Evolutionary conservation across 2,888 invertebrate genomes (phyloP), one percentile per base, ranked within the genome.

Genomic region (Heliconius aoede): DNA sequence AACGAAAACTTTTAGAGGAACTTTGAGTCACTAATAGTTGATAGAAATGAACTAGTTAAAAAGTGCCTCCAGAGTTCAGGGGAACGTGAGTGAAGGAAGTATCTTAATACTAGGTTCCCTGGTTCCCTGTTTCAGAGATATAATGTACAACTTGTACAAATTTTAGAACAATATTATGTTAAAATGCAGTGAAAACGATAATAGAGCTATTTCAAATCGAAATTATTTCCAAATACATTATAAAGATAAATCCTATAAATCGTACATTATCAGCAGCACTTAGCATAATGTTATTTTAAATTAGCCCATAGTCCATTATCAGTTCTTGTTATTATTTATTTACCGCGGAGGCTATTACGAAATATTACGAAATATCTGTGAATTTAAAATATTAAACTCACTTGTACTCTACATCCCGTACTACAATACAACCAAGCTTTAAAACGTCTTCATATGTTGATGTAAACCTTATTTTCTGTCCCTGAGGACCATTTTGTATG

Each of bases 321-420:
- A 46, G 24, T 32, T 26, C 77, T 74, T 74, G 28, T 60, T 72
- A 76, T 79, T 83, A 84, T 88, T 87, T 88, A 87, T 90, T 88
- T 88, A 88, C 86, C 82, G 81, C 84, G 73, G 74, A 72, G 72
- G 36, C 86, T 86, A 40, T 58, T 76, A 85, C 90, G 88, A 89
- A 91, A 91, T 87, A 86, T 91, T 91, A 91, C 89, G 89, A 91
- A 92, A 92, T 88, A 90, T 88, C 92, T 91, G 90, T 92, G 91
- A 92, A 91, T 90, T 90, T 86, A 88, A 79, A 79, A 90, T 89
- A 88, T 87, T 88, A 87, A 84, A 85, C 87, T 83, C 84, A 86
- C 85, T 86, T 87, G 88, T 89, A 88, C 90, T 88, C 71, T 58
- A 89, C 88, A 87, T 86, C 87, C 88, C 83, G 86, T 82, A 85